Conservation (phyloP, 2,888 invertebrate species). For the Ptychoptera contaminata region DNA sequence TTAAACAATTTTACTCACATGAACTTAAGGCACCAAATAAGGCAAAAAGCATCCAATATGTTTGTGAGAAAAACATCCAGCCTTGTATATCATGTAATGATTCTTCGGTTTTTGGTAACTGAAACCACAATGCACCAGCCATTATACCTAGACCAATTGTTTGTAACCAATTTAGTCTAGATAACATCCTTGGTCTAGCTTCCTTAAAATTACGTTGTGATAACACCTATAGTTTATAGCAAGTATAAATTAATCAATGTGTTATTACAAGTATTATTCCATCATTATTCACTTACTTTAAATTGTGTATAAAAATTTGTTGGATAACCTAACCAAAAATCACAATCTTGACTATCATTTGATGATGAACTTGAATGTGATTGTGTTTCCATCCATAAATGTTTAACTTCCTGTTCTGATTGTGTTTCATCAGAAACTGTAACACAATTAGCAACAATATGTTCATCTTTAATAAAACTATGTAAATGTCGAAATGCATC, state of each 20-base stretch:
- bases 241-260: background rate
- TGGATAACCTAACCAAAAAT: slow-evolving; percentile 51
- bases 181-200: slow-evolving; percentile 57
- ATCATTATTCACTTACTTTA: slow-evolving; percentile 28
- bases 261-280: background rate
- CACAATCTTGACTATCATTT: slow-evolving; percentile 39
- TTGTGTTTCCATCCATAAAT: slow-evolving; percentile 52
- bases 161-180: slow-evolving; percentile 62
- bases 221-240: slow-evolving; percentile 34
- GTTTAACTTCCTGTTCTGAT: slow-evolving; percentile 33
- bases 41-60: slow-evolving; percentile 69
- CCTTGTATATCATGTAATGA: slow-evolving; percentile 63
- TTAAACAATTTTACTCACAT: slow-evolving; percentile 37
- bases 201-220: slow-evolving; percentile 61
- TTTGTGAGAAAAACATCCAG: slow-evolving; percentile 72
- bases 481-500: slow-evolving; percentile 8
- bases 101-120: slow-evolving; percentile 56
- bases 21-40: slow-evolving; percentile 63
- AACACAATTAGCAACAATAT: slow-evolving; percentile 6
- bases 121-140: slow-evolving; percentile 64
- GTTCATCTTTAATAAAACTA: slow-evolving; percentile 6
- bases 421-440: slow-evolving; percentile 5
- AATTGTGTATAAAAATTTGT: slow-evolving; percentile 69
- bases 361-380: slow-evolving; percentile 50
- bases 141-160: slow-evolving; percentile 53